Percentiles rank a stretch among this genome's conserved stretches.
Conservation (phyloP, 1,140 invertebrate species). For the Conus ventricosus region DNA sequence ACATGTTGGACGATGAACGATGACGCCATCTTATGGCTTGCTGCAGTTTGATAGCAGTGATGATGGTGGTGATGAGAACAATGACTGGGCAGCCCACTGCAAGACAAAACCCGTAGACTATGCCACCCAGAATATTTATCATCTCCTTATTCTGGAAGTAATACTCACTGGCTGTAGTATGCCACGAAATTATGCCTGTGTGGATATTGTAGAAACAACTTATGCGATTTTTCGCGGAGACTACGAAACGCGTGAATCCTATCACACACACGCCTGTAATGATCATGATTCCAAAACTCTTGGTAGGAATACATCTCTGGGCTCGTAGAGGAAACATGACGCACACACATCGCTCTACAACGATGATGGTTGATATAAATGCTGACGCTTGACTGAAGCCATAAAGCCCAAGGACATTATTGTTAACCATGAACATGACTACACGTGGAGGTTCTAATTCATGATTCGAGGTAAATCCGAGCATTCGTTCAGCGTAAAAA, state of each 20-base stretch:
- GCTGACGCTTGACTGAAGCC: not conserved
- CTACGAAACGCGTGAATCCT: not conserved
- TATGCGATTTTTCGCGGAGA: not conserved
- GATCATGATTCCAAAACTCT: not conserved
- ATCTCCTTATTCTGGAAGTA: not conserved
- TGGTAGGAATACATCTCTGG: not conserved
- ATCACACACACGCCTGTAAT: not conserved
- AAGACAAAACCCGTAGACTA: constrained; percentile 15
- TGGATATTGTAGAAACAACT: not conserved
- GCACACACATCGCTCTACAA: not conserved
- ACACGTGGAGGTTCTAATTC: not conserved
- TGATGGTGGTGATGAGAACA: not conserved
- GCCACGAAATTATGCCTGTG: not conserved
- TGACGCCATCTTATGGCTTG: not conserved
- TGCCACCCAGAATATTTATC: not conserved
- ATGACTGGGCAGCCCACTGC: constrained; percentile 15
- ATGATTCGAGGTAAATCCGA: not conserved
- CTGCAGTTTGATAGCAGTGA: not conserved
- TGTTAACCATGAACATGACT: not conserved
- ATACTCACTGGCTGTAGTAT: not conserved
- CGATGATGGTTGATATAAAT: not conserved
- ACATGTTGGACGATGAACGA: not conserved
- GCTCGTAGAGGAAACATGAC: not conserved
- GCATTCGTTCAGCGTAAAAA: not conserved
- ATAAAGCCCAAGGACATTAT: not conserved